Evolutionary conservation across 2,797 vertebrate species (phyloP), one percentile per base, ranked within the genome.

Genomic region (Melopsittacus undulatus): DNA sequence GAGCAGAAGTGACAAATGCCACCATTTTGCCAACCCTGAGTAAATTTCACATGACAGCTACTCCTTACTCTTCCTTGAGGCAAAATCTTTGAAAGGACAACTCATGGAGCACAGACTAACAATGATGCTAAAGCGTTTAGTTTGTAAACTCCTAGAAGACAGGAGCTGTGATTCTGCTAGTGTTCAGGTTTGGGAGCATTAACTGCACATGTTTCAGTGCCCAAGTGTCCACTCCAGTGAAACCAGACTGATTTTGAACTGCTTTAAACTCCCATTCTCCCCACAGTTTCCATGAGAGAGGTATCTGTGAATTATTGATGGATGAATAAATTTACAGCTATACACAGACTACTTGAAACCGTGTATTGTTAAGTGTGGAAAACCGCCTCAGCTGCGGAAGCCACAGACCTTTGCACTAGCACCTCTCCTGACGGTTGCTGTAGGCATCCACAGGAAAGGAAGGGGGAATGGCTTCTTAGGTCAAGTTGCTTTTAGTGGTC

Each of bases 1-100:
- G 76, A 95, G 43, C 87, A 94, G 89, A 93, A 92, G 94, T 86
- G 94, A 97, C 95, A 96, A 96, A 95, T 80, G 91, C 83, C 94
- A 95, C 89, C 88, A 83, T 95, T 94, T 92, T 46, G 85, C 89
- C 26, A 67, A 80, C 5, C 40, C 67, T 86, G 75, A 96, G 43
- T 88, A 96, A 94, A 96, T 96, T 94, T 95, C 92, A 92, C 57
- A 82, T 87, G 95, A 95, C 96, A 96, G 93, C 49, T 57, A 91
- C 51, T 88, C 86, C 59, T 87, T 69, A 79, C 89, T 86, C 83
- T 89, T 38, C 76, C 94, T 88, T 10, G 30, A 74, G 77, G 96
- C 29, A 0, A 95, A 80, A 94, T 92, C 74, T 70, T 90, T 66
- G 89, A 90, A 87, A 79, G 90, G 95, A 83, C 32, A 94, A 59